These are phyloP conservation scores for Hydropsyche tenuis DNA, from an alignment of 1,140 invertebrate species.

Conservation along the genomic window DNA sequence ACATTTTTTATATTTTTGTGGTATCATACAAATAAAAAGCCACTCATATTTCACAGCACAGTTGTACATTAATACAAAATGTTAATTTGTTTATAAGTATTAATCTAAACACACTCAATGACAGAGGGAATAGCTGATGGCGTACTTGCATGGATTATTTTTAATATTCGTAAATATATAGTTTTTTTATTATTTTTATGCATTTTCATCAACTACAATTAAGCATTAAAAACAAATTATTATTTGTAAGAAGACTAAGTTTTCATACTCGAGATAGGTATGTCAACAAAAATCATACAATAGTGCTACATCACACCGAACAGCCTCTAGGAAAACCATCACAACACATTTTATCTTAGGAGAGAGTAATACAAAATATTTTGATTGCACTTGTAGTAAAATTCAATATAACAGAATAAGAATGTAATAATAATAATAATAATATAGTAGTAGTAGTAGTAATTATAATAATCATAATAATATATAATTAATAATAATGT, in stretches of 20 bases:
- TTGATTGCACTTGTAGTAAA: conserved; percentile 48
- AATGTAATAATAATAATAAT: conserved; percentile 39
- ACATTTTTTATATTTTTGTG: conserved; percentile 50
- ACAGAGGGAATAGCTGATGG: conserved; percentile 26
- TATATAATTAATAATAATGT: conserved; percentile 48
- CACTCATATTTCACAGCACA: conserved; percentile 52
- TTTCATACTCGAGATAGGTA: conserved; percentile 35
- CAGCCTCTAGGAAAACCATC: conserved; percentile 40
- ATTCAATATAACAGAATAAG: conserved; percentile 46
- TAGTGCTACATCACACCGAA: conserved; percentile 41
- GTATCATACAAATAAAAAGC: conserved; percentile 52
- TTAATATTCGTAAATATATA: conserved; percentile 40
- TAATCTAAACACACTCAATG: conserved; percentile 30
- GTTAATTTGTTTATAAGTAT: conserved; percentile 46
- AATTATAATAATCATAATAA: conserved; percentile 43
- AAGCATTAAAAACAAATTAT: conserved; percentile 38
- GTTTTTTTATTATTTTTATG: conserved; percentile 11
- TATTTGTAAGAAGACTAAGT: conserved; percentile 21
- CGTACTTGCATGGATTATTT: conserved; percentile 31
- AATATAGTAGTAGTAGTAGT: conserved; percentile 29
- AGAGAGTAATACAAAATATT: conserved; percentile 48
- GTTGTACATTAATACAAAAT: conserved; percentile 51
- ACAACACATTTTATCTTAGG: conserved; percentile 48
- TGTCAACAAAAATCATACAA: conserved; percentile 38
- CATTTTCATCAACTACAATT: conserved; percentile 36